Percentiles rank a stretch among this genome's conserved stretches.
Conservation (phyloP, 1,140 invertebrate genomes). For the Bombus confusus region DNA sequence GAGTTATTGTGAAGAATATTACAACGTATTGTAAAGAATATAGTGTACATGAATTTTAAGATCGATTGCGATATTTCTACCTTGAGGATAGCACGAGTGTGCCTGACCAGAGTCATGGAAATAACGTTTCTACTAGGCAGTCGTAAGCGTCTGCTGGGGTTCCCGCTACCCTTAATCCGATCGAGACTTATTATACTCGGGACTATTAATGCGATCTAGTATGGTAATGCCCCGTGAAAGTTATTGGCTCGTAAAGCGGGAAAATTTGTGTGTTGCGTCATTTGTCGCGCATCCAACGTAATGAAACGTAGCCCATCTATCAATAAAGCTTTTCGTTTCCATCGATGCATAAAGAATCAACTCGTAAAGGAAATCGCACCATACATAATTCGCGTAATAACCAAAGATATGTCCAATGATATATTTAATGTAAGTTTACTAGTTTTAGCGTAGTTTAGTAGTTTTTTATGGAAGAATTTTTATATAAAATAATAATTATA, state of each 20-base stretch:
- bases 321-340: constrained; percentile 12
- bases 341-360: not conserved
- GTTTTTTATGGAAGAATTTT: not conserved
- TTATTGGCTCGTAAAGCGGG: constrained; percentile 47
- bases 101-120: not conserved
- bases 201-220: constrained; percentile 58
- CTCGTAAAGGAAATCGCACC: not conserved
- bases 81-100: not conserved
- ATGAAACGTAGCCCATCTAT: constrained; percentile 41
- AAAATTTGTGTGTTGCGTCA: constrained; percentile 31
- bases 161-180: constrained; percentile 51
- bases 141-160: constrained; percentile 12
- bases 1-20: too few species aligned
- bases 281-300: not conserved
- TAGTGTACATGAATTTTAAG: not conserved
- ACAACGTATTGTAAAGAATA: not conserved
- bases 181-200: constrained; percentile 38
- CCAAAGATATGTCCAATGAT: not conserved
- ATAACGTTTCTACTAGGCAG: constrained; percentile 18
- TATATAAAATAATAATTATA: not conserved
- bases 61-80: not conserved
- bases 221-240: constrained; percentile 65
- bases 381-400: not conserved
- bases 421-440: not conserved
- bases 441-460: too few species aligned